Conservation (phyloP, 2,888 invertebrate genomes). For the Tryphoninae sp. region DNA sequence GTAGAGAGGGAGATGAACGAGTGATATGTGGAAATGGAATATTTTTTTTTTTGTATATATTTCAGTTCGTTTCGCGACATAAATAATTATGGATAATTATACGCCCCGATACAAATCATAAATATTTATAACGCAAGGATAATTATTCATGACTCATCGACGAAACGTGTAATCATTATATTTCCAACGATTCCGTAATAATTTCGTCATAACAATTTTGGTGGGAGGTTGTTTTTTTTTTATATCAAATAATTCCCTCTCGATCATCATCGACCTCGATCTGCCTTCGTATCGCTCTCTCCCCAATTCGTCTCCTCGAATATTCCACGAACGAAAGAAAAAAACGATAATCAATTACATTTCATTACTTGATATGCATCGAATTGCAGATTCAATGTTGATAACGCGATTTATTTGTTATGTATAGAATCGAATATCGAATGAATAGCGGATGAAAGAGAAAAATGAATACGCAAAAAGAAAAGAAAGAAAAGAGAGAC, state of each 20-base stretch:
- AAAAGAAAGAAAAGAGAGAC: background rate
- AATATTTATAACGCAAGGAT: background rate
- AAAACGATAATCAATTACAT: slow-evolving; percentile 17
- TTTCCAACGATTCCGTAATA: no score
- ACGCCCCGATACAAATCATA: no score
- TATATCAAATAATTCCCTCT: background rate
- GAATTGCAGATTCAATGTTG: slow-evolving; percentile 9
- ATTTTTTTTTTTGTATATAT: no score
- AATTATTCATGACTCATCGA: background rate
- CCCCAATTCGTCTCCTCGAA: background rate
- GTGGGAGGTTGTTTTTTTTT: no score
- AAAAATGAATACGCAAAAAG: slow-evolving; percentile 13
- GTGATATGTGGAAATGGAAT: no score
- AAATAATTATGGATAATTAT: no score
- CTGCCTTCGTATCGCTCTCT: background rate
- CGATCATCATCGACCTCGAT: background rate
- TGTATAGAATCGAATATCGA: slow-evolving; percentile 26
- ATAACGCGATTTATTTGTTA: slow-evolving; percentile 21
- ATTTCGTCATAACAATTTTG: no score
- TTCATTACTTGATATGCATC: slow-evolving; percentile 25
- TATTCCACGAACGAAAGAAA: background rate
- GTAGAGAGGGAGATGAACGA: no score
- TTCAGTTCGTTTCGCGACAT: no score
- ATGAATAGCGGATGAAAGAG: slow-evolving; percentile 17
- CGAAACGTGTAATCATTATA: no score